Conservation (phyloP, 2,797 vertebrate species). For the Bradypus variegatus region DNA sequence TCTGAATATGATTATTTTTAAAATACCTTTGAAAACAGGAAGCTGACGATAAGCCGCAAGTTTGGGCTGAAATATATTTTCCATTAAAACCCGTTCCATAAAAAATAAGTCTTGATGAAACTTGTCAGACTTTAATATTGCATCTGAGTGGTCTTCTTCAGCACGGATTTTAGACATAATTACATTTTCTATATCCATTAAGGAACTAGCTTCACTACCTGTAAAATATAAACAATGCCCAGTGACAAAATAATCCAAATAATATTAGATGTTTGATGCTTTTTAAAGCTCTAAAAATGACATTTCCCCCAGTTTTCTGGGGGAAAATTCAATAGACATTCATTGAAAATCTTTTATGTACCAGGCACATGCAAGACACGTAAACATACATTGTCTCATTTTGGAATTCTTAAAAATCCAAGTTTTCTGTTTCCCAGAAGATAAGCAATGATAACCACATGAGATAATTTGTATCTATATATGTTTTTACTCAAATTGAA, state of each 20-base stretch:
- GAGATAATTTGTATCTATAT: background rate
- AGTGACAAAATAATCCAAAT: slow-evolving; percentile 1
- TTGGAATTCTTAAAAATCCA: slow-evolving; percentile 8
- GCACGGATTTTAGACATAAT: slow-evolving; percentile 57
- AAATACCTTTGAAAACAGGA: slow-evolving; percentile 77
- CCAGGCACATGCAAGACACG: background rate
- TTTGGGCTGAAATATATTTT: slow-evolving; percentile 82
- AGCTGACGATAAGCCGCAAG: slow-evolving; percentile 85
- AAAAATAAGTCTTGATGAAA: slow-evolving; percentile 79
- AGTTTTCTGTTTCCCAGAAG: background rate
- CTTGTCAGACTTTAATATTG: slow-evolving; percentile 77
- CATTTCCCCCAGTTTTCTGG: slow-evolving; percentile 11
- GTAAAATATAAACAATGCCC: slow-evolving; percentile 46
- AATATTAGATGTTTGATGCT: background rate
- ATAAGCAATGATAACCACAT: background rate
- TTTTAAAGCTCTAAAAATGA: background rate
- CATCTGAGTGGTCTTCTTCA: slow-evolving; percentile 67
- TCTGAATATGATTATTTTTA: background rate
- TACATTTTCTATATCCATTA: slow-evolving; percentile 68
- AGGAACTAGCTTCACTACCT: slow-evolving; percentile 75
- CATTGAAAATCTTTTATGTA: background rate
- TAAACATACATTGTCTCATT: slow-evolving; percentile 3
- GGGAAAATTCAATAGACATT: background rate
- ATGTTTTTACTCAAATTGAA: background rate
- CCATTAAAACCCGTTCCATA: slow-evolving; percentile 85